Percentiles rank a stretch among this genome's conserved stretches.
Conservation (phyloP, 2,888 invertebrate genomes). For the Psylliodes chrysocephalus region DNA sequence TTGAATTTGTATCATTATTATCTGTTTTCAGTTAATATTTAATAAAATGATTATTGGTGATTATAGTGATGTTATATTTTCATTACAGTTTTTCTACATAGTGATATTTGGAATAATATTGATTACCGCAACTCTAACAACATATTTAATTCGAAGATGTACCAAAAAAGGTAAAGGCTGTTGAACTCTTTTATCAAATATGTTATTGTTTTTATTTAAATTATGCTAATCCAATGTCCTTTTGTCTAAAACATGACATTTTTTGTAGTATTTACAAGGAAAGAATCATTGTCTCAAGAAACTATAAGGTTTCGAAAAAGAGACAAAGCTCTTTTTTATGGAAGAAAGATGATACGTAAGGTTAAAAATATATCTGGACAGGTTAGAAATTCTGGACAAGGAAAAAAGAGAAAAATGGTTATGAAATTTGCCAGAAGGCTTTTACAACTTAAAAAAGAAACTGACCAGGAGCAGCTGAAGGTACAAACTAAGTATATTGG, state of each 20-base stretch:
- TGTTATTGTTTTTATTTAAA: not conserved
- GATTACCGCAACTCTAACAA: slow-evolving; percentile 45
- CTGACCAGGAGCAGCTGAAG: slow-evolving; percentile 83
- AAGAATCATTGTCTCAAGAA: slow-evolving; percentile 50
- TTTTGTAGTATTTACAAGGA: slow-evolving; percentile 50
- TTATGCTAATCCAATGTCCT: not conserved
- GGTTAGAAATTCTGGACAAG: slow-evolving; percentile 76
- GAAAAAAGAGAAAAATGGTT: slow-evolving; percentile 84
- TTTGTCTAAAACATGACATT: slow-evolving; percentile 12
- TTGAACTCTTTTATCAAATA: no score
- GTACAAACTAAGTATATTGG: slow-evolving; percentile 62
- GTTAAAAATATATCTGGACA: slow-evolving; percentile 84
- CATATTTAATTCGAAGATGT: slow-evolving; percentile 57
- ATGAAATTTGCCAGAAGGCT: slow-evolving; percentile 88
- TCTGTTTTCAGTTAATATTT: not conserved
- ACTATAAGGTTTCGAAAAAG: slow-evolving; percentile 87
- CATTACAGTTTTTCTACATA: slow-evolving; percentile 49
- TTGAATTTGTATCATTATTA: slow-evolving; percentile 1
- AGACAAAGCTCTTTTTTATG: slow-evolving; percentile 96
- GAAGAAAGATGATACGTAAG: slow-evolving; percentile 92
- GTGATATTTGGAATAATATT: slow-evolving; percentile 48
- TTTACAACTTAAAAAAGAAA: slow-evolving; percentile 84
- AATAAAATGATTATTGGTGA: not conserved
- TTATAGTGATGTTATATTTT: not conserved
- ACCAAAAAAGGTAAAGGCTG: slow-evolving; percentile 57